Evolutionary conservation across 2,113 vertebrate genomes (phyloP).

Genomic region (Mastomys coucha): DNA sequence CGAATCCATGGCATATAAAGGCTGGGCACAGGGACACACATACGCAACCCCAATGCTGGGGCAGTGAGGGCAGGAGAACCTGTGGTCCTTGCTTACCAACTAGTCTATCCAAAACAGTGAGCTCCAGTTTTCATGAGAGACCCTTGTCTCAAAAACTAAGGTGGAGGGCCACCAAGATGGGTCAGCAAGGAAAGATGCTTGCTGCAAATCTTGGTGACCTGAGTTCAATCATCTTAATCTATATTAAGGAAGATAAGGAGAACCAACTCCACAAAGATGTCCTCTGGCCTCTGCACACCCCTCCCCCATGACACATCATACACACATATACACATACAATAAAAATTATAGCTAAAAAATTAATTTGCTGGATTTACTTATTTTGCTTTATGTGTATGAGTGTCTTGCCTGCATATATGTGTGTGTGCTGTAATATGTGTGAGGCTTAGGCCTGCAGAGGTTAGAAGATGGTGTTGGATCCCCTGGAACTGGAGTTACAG

Average conservation of each 20-base stretch:
- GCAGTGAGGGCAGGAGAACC: no score
- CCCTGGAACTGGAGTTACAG: background rate
- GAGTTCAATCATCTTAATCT: background rate
- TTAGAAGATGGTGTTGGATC: background rate
- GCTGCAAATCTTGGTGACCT: background rate
- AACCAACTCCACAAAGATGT: background rate
- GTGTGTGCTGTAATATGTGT: background rate
- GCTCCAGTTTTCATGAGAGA: background rate
- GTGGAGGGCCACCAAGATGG: background rate
- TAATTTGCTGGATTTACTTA: background rate
- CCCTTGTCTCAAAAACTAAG: background rate
- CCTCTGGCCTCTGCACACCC: background rate
- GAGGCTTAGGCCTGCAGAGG: background rate
- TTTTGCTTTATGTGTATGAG: background rate
- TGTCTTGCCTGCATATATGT: background rate
- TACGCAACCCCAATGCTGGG: no score
- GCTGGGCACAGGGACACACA: no score
- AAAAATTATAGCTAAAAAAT: background rate
- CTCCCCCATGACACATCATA: background rate
- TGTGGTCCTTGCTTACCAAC: no score
- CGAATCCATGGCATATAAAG: background rate
- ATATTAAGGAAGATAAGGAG: no score
- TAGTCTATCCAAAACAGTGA: background rate
- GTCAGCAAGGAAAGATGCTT: background rate
- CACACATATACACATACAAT: background rate